Evolutionary conservation across 2,797 vertebrate genomes (phyloP).

Genomic region (Ciconia nigra): DNA sequence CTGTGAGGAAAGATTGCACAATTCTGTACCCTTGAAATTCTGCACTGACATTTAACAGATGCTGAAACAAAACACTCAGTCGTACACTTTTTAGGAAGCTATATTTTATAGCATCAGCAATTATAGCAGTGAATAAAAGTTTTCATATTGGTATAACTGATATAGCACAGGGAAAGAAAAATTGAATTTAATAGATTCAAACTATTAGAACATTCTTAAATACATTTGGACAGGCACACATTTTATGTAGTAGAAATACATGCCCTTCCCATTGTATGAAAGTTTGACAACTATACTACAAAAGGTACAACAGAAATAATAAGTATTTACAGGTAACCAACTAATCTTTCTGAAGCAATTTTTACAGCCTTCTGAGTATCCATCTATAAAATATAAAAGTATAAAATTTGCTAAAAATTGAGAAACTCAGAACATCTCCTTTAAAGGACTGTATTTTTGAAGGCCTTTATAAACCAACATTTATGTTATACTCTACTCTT

Average conservation of each 20-base stretch:
- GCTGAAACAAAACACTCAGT: conserved; percentile 61
- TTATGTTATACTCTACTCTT: background rate
- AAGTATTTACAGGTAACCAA: background rate
- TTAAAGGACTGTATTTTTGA: background rate
- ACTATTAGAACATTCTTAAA: background rate
- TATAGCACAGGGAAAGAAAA: background rate
- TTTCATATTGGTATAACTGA: conserved; percentile 60
- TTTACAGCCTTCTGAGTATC: background rate
- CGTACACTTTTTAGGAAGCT: conserved; percentile 71
- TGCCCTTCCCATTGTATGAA: background rate
- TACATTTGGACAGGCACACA: background rate
- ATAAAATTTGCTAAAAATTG: background rate
- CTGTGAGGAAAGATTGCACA: conserved; percentile 64
- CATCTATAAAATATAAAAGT: background rate
- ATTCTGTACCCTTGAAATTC: conserved; percentile 48
- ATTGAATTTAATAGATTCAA: background rate
- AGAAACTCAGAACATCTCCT: background rate
- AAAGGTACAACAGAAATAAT: background rate
- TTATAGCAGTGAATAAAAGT: conserved; percentile 60
- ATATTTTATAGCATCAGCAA: conserved; percentile 60
- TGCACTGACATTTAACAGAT: conserved; percentile 70
- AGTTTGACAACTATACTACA: background rate
- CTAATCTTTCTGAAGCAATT: background rate
- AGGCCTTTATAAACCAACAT: background rate
- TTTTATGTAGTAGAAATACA: background rate